A percentile compares a stretch with the other conserved stretches of the same genome.
Evolutionary conservation across 1,140 invertebrate species (phyloP).

Genomic region (Caenorhabditis inopinata): DNA sequence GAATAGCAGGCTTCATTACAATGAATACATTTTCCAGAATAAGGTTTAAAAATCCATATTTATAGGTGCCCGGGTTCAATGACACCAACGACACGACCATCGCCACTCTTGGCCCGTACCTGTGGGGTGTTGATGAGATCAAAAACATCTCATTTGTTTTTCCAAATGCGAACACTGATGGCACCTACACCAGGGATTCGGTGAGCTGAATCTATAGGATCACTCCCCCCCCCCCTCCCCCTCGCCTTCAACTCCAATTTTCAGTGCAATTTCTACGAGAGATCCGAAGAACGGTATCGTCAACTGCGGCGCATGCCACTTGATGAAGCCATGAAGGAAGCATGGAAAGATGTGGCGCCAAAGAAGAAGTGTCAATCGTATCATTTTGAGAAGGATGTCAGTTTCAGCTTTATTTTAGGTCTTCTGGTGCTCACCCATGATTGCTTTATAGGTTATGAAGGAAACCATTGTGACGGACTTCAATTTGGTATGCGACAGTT

Average conservation of each 20-base stretch:
- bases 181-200: constrained; percentile 18
- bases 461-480: constrained; percentile 66
- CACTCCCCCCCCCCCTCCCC: no score
- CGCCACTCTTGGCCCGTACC: constrained; percentile 36
- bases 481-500: constrained; percentile 64
- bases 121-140: constrained; percentile 54
- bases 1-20: no score
- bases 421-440: neutral
- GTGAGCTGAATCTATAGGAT: neutral
- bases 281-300: constrained; percentile 54
- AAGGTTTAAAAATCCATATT: no score
- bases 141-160: constrained; percentile 57
- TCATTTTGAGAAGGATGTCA: constrained; percentile 37
- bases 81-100: constrained; percentile 47
- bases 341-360: constrained; percentile 37
- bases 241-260: neutral
- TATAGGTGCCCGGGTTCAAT: constrained; percentile 56
- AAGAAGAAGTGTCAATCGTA: constrained; percentile 54
- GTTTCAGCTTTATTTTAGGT: neutral
- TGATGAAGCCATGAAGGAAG: constrained; percentile 41
- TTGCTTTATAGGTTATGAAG: constrained; percentile 55
- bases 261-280: constrained; percentile 62
- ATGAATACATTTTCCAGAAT: no score
- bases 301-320: constrained; percentile 56
- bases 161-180: constrained; percentile 47